phyloP scores from a whole-genome alignment of 2,797 vertebrate genomes.

The Sciaenops ocellatus region DNA sequence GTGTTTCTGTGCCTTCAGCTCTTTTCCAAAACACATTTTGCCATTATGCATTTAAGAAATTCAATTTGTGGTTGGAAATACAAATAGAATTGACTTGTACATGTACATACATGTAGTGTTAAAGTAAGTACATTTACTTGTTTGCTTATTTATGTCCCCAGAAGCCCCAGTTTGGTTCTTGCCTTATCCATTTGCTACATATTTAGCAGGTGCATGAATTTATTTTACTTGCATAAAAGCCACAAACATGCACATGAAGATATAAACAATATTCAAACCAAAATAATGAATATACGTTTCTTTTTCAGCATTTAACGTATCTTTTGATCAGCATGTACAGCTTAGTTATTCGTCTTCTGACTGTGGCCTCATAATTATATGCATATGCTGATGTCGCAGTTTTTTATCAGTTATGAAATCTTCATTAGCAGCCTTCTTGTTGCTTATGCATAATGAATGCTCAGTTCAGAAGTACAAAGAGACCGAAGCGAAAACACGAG shows the following conservation, averaged over 20 bases:
- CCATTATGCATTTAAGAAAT: neutral
- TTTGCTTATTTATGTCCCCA: neutral
- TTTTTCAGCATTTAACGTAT: neutral
- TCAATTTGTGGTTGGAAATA: constrained; percentile 1
- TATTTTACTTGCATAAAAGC: constrained; percentile 13
- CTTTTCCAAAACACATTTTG: neutral
- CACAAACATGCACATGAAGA: constrained; percentile 15
- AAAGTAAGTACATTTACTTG: neutral
- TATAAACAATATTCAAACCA: constrained; percentile 8
- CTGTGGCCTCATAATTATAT: constrained; percentile 58
- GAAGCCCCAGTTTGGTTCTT: neutral
- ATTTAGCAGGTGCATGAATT: constrained; percentile 18
- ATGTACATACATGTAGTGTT: neutral
- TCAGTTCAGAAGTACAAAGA: constrained; percentile 70
- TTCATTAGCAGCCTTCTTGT: constrained; percentile 75
- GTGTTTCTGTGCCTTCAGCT: constrained; percentile 16
- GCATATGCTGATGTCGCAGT: constrained; percentile 72
- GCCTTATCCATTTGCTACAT: neutral
- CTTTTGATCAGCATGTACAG: constrained; percentile 13
- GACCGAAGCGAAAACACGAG: constrained; percentile 38
- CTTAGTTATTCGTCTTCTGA: constrained; percentile 37
- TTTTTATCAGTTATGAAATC: constrained; percentile 78
- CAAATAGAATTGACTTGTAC: constrained; percentile 1
- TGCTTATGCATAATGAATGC: constrained; percentile 74
- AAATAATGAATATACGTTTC: neutral